Base-by-base conservation (phyloP, 2,113 vertebrate species). In the Sceloporus undulatus region DNA sequence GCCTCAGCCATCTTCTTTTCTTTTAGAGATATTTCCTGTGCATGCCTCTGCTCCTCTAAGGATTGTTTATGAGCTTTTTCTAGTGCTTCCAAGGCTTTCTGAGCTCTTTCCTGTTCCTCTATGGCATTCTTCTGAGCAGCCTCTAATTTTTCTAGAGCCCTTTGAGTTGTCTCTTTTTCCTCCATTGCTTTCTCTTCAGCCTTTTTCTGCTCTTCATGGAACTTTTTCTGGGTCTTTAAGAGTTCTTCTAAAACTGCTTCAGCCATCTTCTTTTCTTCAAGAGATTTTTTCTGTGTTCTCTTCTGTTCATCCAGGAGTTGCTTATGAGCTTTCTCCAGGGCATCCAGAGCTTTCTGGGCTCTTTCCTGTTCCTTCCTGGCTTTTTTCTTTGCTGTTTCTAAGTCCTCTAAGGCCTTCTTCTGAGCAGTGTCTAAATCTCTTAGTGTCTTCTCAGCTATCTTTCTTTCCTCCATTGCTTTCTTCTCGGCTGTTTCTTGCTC, bases 401-500 rank as follows among this genome's bases (percentile, higher is more conserved):
- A 34, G 65, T 82, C 82, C 74, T 71, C 52, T 3, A 80, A 21
- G 59, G 29, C 25, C 18, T 76, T 62, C 76, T 52, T 42, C 34
- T 3, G 18, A 79, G 40, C 54, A 8, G 25, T 27, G 11, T 84
- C 65, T n/a, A 88, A 84, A 87, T 74, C 62, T 48, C 85, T 71
- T 77, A 85, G 34, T 8, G 4, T 6, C 23, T 79, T 84, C 29
- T 66, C 11, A 68, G 54, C 23, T 42, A 19, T 79, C 25, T 70
- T 42, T 68, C 23, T 83, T 77, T 88, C 80, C 83, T 70, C n/a
- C 62, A 68, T 4, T 68, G 80, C 80, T 68, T 83, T 88, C 3
- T 14, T 88, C 23, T 83, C 87, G 27, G 74, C 74, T 34, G n/a
- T 70, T 82, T 86, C 79, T 48, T 86, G 71, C 5, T 89, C 84